Conservation (phyloP, 2,113 vertebrate genomes). For the Trichomycterus rosablanca region DNA sequence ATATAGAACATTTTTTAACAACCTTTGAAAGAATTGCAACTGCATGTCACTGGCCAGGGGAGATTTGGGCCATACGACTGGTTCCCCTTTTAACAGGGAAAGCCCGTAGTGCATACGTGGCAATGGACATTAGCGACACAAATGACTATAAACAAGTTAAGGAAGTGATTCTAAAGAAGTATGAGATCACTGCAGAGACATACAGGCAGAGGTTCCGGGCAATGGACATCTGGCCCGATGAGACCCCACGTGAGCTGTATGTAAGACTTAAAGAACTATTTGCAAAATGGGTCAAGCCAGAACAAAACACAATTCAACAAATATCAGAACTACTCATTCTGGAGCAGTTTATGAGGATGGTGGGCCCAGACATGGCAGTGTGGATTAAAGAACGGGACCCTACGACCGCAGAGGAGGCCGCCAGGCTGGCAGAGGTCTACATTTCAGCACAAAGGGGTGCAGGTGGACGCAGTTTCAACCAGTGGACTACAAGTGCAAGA, state of each 20-base stretch:
- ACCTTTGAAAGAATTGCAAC: constrained; percentile 22
- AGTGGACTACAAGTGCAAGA: background rate
- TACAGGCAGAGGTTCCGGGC: constrained; percentile 4
- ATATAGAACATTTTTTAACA: constrained; percentile 22
- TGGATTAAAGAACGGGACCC: constrained; percentile 6
- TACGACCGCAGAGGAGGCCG: background rate
- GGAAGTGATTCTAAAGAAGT: too few species aligned
- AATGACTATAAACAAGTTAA: too few species aligned
- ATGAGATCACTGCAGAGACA: constrained; percentile 6
- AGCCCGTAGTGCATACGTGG: background rate
- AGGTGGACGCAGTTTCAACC: background rate
- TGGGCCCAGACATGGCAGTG: background rate
- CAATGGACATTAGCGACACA: constrained; percentile 3
- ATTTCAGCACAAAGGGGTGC: background rate
- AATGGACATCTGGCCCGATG: background rate
- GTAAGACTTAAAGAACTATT: constrained; percentile 18
- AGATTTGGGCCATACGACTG: constrained; percentile 24
- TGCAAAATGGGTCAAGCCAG: constrained; percentile 12
- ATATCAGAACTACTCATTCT: background rate
- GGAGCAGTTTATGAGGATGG: background rate
- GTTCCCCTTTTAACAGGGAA: constrained; percentile 19
- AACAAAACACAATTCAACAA: background rate
- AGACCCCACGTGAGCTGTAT: constrained; percentile 11
- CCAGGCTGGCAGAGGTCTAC: constrained; percentile 6
- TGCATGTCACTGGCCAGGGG: constrained; percentile 10